A percentile compares a stretch with the other conserved stretches of the same genome.
phyloP scores from a whole-genome alignment of 2,888 invertebrate species.

The Pseudococcus viburni region DNA sequence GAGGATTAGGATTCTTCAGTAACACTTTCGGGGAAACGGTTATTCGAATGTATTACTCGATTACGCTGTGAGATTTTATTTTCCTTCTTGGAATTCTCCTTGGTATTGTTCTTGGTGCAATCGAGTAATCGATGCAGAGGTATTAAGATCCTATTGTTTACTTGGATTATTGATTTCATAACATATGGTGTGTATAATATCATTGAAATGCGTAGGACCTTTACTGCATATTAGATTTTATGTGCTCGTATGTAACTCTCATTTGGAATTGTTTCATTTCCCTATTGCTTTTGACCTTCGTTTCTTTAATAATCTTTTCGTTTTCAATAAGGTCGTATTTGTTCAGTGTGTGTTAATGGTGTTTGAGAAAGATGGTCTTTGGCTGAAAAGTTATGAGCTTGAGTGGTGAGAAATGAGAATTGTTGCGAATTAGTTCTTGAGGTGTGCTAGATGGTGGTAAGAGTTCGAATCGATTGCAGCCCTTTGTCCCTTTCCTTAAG shows the following conservation, averaged over 20 bases:
- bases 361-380: not conserved
- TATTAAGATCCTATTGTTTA: conserved; percentile 11
- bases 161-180: not conserved
- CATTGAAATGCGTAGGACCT: not conserved
- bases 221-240: conserved; percentile 28
- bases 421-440: not conserved
- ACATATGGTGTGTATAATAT: not conserved
- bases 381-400: not conserved
- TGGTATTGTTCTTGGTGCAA: not conserved
- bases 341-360: not conserved
- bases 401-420: not conserved
- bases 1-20: conserved; percentile 38
- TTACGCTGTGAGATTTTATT: not conserved
- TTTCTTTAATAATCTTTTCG: not conserved
- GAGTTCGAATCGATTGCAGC: not conserved
- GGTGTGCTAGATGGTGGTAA: too few relatives aligned
- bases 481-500: too few relatives aligned
- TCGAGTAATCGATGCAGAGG: conserved; percentile 1
- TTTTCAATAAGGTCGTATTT: not conserved
- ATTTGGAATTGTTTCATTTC: conserved; percentile 17
- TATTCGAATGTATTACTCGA: conserved; percentile 21
- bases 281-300: conserved; percentile 32
- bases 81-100: not conserved
- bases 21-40: conserved; percentile 26
- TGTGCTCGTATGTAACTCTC: not conserved